Conservation (phyloP, 2,113 vertebrate genomes). For the Poecile atricapillus region DNA sequence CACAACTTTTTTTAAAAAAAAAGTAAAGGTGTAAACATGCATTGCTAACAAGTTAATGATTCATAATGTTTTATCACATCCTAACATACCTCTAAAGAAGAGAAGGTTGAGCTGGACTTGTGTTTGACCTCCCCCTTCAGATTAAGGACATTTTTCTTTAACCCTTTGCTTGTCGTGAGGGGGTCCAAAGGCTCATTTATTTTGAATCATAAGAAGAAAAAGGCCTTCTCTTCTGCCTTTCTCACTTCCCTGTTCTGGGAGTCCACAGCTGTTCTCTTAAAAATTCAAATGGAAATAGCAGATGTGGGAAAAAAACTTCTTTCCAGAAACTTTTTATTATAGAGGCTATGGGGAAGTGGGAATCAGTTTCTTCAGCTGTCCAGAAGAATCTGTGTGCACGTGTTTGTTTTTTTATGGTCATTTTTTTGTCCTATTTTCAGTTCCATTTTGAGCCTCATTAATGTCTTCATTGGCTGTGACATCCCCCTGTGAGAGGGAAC, state of each 20-base stretch:
- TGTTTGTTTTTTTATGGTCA: neutral
- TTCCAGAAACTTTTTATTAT: neutral
- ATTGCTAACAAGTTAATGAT: slow-evolving; percentile 36
- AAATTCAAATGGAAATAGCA: neutral
- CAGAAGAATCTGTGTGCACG: neutral
- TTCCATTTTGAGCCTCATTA: neutral
- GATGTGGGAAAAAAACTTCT: neutral
- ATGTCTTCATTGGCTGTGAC: neutral
- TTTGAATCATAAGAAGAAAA: neutral
- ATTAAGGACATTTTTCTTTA: neutral
- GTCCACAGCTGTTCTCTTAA: neutral
- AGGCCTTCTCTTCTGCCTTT: neutral
- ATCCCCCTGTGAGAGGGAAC: neutral
- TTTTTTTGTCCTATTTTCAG: neutral
- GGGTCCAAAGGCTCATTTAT: neutral
- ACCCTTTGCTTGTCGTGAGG: neutral
- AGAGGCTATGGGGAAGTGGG: neutral
- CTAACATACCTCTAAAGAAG: neutral
- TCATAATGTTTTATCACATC: slow-evolving; percentile 37
- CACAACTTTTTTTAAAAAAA: neutral
- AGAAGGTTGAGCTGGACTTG: slow-evolving; percentile 1
- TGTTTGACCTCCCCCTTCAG: slow-evolving; percentile 14
- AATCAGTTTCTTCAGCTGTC: neutral
- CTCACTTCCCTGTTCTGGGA: neutral
- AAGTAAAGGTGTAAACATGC: neutral